These are phyloP conservation scores for Lasioglossum albipes DNA, from an alignment of 1,140 invertebrate species.

Conservation along the genomic window DNA sequence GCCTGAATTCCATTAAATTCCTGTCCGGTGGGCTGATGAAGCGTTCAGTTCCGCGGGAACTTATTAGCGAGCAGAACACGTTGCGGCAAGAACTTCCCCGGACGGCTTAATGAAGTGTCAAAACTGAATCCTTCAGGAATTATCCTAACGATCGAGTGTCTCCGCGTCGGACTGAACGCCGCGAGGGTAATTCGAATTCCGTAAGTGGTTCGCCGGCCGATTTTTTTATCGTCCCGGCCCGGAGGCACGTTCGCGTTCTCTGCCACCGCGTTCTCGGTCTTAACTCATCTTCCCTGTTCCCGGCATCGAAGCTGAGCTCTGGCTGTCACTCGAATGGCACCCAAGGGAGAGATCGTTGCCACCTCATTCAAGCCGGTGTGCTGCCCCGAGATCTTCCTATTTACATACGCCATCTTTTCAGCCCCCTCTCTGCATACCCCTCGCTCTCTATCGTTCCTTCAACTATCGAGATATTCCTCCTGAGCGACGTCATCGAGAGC, in stretches of 20 bases:
- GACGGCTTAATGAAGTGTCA: not conserved
- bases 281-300: slow-evolving; percentile 44
- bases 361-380: slow-evolving; percentile 52
- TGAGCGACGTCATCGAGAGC: slow-evolving; percentile 20
- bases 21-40: no score
- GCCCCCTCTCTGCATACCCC: not conserved
- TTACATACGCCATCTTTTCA: slow-evolving; percentile 60
- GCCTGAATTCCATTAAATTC: no score
- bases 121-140: not conserved
- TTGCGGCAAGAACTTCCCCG: not conserved
- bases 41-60: no score
- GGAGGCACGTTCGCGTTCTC: not conserved
- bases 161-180: not conserved
- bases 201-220: not conserved
- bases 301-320: slow-evolving; percentile 4
- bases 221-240: not conserved
- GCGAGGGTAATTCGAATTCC: not conserved
- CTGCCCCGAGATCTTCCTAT: slow-evolving; percentile 50
- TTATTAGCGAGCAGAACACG: no score
- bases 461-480: slow-evolving; percentile 17
- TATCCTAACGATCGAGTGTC: not conserved
- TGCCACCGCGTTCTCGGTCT: not conserved
- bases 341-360: slow-evolving; percentile 61
- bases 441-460: not conserved
- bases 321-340: slow-evolving; percentile 42